phyloP scores from a whole-genome alignment of 2,113 vertebrate species.

The Lagenorhynchus albirostris region DNA sequence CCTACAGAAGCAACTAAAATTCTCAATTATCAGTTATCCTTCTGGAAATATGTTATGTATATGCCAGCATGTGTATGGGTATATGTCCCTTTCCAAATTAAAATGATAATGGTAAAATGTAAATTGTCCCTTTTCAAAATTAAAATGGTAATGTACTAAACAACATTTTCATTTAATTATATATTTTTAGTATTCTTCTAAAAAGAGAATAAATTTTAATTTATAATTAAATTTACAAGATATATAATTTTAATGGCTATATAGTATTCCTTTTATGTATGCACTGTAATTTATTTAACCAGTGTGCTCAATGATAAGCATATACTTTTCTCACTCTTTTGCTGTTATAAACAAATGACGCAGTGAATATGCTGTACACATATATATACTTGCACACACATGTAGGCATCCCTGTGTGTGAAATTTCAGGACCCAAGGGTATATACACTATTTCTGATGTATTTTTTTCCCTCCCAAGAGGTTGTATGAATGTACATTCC shows the following conservation, averaged over 20 bases:
- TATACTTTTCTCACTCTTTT: background rate
- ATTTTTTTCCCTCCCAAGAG: background rate
- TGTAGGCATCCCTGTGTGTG: background rate
- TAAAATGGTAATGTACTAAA: conserved; percentile 1
- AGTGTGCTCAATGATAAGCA: background rate
- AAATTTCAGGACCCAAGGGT: background rate
- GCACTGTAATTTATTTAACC: background rate
- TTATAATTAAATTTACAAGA: background rate
- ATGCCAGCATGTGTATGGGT: background rate
- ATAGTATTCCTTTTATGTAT: background rate
- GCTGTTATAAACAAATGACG: background rate
- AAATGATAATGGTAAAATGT: background rate
- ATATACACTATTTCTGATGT: background rate
- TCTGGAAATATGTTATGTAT: background rate
- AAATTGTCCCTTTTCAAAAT: background rate
- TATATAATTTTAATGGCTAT: background rate
- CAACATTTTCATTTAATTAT: background rate
- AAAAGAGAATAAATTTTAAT: background rate
- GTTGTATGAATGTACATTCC: background rate
- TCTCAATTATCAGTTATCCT: background rate
- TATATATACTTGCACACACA: background rate
- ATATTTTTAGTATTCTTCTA: background rate
- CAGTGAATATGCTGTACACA: background rate
- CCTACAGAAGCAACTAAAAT: background rate
- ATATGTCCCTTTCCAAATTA: background rate